These are phyloP conservation scores for Nymphalis c-album DNA, from an alignment of 2,888 invertebrate species.

Conservation along the genomic window DNA sequence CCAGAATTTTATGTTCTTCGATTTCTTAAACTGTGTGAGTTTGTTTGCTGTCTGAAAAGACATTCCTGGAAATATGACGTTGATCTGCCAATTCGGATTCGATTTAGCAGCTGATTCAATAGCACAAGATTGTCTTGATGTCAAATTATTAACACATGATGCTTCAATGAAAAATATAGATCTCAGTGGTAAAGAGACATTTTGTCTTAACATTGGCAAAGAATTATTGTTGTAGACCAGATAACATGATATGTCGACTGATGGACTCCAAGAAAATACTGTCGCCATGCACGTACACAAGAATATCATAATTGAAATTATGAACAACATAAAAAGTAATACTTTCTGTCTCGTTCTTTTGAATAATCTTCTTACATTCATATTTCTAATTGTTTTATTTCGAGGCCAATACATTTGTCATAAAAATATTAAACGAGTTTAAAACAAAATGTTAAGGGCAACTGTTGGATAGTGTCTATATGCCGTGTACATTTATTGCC, in stretches of 20 bases:
- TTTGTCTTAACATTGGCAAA: conserved; percentile 45
- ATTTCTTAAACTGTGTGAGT: conserved; percentile 55
- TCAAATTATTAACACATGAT: conserved; percentile 79
- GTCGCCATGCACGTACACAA: background rate
- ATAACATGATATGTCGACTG: conserved; percentile 40
- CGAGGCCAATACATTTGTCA: background rate
- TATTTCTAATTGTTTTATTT: background rate
- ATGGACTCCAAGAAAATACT: too few species aligned
- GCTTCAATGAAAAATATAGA: conserved; percentile 87
- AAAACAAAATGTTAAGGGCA: background rate
- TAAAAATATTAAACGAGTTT: background rate
- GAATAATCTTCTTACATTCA: conserved; percentile 1
- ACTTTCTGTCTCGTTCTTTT: conserved; percentile 1
- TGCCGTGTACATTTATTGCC: background rate
- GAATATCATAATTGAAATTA: background rate
- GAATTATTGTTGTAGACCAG: conserved; percentile 38
- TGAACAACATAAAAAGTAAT: background rate
- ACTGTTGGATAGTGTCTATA: background rate
- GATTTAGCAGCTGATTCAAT: conserved; percentile 85
- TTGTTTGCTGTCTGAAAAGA: conserved; percentile 43
- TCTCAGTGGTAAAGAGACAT: conserved; percentile 50
- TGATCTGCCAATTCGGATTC: conserved; percentile 81
- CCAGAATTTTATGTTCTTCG: conserved; percentile 75
- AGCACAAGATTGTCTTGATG: conserved; percentile 84
- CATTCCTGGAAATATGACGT: conserved; percentile 76